A percentile compares a stretch with the other conserved stretches of the same genome.
These are phyloP conservation scores for Cynopterus sphinx DNA, from an alignment of 2,797 vertebrate species.

Conservation along the genomic window DNA sequence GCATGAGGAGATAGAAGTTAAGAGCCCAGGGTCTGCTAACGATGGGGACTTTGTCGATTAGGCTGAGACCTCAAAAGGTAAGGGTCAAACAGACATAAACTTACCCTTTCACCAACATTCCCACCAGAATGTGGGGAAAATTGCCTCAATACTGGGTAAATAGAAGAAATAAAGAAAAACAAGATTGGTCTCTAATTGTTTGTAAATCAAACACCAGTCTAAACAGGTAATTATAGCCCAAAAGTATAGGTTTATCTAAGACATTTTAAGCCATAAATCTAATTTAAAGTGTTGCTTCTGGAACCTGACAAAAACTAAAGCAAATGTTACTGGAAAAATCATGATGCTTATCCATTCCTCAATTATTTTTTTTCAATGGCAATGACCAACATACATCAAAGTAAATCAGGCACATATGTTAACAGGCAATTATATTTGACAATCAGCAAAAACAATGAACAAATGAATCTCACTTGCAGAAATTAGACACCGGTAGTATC, in stretches of 20 bases:
- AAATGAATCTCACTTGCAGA: neutral
- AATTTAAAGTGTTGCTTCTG: neutral
- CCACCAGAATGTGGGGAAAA: neutral
- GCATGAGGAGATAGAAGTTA: rapidly evolving
- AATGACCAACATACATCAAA: neutral
- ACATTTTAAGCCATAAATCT: neutral
- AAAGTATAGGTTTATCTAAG: neutral
- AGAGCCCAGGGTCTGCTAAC: neutral
- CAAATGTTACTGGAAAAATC: neutral
- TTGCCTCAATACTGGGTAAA: neutral
- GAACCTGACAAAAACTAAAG: neutral
- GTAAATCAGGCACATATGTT: neutral
- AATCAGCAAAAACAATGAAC: neutral
- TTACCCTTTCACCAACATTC: neutral
- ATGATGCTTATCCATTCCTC: neutral
- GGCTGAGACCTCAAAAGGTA: neutral
- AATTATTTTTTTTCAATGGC: neutral
- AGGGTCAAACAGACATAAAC: neutral
- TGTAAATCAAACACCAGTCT: neutral
- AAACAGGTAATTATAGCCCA: neutral
- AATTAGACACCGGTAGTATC: neutral
- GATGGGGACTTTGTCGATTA: neutral
- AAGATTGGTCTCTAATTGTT: neutral
- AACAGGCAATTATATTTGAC: neutral
- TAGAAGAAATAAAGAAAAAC: neutral